A percentile compares a stretch with the other conserved stretches of the same genome.
phyloP scores from a whole-genome alignment of 2,888 invertebrate genomes.

The Holacanthella duospinosa region DNA sequence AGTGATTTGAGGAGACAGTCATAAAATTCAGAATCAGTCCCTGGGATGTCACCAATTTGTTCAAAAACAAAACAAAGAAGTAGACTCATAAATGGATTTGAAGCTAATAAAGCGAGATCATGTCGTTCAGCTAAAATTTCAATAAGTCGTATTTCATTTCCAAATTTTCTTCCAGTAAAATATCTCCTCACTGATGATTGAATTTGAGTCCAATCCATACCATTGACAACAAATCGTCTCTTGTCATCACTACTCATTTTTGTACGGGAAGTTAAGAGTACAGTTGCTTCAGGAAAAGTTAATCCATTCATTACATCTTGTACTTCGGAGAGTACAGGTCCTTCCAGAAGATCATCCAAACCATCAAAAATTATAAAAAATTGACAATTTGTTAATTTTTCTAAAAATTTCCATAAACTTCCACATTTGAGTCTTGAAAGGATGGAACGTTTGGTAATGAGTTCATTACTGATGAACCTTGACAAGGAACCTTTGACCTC shows the following conservation, averaged over 20 bases:
- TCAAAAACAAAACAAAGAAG: slow-evolving; percentile 48
- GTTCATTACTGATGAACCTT: slow-evolving; percentile 41
- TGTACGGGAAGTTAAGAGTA: slow-evolving; percentile 47
- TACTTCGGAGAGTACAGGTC: slow-evolving; percentile 42
- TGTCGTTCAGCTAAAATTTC: slow-evolving; percentile 36
- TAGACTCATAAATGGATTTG: slow-evolving; percentile 48
- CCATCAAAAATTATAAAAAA: slow-evolving; percentile 47
- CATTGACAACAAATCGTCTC: slow-evolving; percentile 27
- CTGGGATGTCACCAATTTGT: slow-evolving; percentile 43
- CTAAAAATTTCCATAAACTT: slow-evolving; percentile 38
- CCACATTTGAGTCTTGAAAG: slow-evolving; percentile 31
- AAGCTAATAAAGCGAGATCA: slow-evolving; percentile 43
- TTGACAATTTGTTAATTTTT: slow-evolving; percentile 39
- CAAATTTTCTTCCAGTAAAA: slow-evolving; percentile 33
- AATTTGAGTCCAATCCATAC: slow-evolving; percentile 36
- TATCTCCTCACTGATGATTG: slow-evolving; percentile 31
- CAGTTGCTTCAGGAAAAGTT: slow-evolving; percentile 47
- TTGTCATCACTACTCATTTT: slow-evolving; percentile 29
- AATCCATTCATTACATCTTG: slow-evolving; percentile 48
- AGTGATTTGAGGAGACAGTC: slow-evolving; percentile 45
- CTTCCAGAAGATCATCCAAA: slow-evolving; percentile 44
- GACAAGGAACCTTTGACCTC: slow-evolving; percentile 45
- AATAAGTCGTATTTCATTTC: slow-evolving; percentile 30
- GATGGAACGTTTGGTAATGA: slow-evolving; percentile 43
- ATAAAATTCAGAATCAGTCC: slow-evolving; percentile 43